Percentiles rank a stretch among this genome's conserved stretches.
These are phyloP conservation scores for Accipiter badius DNA, from an alignment of 2,797 vertebrate genomes.

Conservation along the genomic window DNA sequence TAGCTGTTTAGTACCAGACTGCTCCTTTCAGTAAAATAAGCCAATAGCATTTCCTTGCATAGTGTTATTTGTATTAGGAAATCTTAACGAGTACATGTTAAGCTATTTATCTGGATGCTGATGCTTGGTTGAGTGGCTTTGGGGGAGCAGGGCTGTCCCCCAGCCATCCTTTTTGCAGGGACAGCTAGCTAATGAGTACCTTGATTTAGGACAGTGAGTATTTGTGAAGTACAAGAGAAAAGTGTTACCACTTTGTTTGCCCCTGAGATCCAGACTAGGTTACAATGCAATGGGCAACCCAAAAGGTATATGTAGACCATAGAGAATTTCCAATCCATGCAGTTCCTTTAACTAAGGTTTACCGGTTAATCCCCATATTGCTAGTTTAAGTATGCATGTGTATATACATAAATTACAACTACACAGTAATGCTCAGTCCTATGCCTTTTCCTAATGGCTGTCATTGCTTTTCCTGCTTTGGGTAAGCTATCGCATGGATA, in stretches of 20 bases:
- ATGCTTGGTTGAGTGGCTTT: background rate
- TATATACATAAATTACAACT: background rate
- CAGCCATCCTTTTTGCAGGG: accelerated
- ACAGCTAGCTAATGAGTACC: background rate
- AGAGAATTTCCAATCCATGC: background rate
- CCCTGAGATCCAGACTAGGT: background rate
- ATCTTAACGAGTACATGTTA: background rate
- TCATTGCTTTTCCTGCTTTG: background rate
- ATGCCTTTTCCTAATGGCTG: background rate
- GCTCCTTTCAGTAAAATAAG: background rate
- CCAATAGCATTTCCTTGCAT: background rate
- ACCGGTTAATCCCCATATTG: background rate
- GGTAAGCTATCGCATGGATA: background rate
- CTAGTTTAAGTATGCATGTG: background rate
- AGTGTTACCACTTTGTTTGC: background rate
- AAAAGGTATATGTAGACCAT: accelerated
- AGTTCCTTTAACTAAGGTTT: background rate
- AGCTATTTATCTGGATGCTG: background rate
- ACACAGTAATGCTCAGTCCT: background rate
- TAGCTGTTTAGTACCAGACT: background rate
- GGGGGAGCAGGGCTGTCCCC: background rate
- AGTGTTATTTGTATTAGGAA: background rate
- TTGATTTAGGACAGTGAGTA: background rate
- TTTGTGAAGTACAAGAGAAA: background rate
- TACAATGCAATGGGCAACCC: background rate